Base-by-base conservation (phyloP, 1,140 invertebrate genomes). In the Nomia melanderi region DNA sequence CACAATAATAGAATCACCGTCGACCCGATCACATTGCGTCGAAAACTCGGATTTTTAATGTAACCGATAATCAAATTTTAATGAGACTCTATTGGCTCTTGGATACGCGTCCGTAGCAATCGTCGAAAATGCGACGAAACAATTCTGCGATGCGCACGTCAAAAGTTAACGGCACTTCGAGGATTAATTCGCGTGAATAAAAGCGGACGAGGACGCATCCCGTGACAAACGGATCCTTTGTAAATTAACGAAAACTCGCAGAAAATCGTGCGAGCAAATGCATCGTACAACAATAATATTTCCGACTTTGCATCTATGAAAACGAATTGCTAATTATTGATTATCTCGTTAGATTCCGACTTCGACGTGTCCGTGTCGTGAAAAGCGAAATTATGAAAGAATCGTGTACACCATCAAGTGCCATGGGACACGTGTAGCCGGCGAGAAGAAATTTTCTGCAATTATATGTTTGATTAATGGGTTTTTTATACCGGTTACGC, bases 391-490 rank as follows among this genome's bases (percentile, higher is more conserved):
- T 25, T 25, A 20, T 12, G 25, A 41, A 9, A 25, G 9, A 62
- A 39, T 25, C 36, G 11, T 3, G 5, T 1, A 8, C 20, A 11
- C 17, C 2, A 60, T 39, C 9, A 7, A 31, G 11, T 11, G 8
- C 8, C 1, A 4, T n/a, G 23, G 12, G 14, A 25, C 33, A 62
- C 31, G 29, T 60, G 31, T n/a, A 23, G 20, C 1, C 12, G 17
- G 2, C 11, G 17, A 11, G n/a, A 62, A 39, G 23, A n/a, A 41
- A 25, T 39, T 50, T 62, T 25, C 20, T 25, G 3, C 33, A 62
- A 39, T 62, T 39, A 62, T 39, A 2, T 14, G 33, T 62, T 39
- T 62, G 59, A 41, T 62, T 62, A 62, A 62, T 62, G 59, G 12
- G n/a, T n/a, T 62, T 62, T 62, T 39, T 62, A 62, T 60, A 36